A percentile compares a stretch with the other conserved stretches of the same genome.
phyloP scores from a whole-genome alignment of 35 echinoderm and acorn worm genomes.

The Chiridota heheva region DNA sequence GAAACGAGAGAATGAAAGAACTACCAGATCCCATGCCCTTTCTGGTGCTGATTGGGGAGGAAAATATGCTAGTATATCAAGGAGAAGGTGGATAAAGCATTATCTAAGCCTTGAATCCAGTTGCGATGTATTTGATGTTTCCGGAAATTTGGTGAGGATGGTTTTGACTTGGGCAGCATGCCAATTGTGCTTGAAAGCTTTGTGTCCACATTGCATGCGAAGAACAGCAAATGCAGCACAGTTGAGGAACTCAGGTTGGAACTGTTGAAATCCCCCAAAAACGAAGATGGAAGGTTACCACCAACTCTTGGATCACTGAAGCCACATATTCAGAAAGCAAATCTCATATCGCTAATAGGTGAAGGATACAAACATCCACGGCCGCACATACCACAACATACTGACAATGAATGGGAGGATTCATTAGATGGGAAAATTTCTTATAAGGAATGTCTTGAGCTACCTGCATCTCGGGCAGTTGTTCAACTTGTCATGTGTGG shows the following conservation, averaged over 20 bases:
- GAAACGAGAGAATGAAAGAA: conserved; percentile 17
- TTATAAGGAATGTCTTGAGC: conserved; percentile 14
- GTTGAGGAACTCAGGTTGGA: conserved; percentile 42
- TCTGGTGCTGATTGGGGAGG: too few species aligned
- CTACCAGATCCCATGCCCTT: too few species aligned
- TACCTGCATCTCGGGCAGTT: conserved; percentile 24
- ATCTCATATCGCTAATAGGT: conserved; percentile 18
- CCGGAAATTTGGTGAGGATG: too few species aligned
- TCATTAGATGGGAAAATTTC: neutral
- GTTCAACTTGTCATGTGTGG: conserved; percentile 43
- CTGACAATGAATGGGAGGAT: conserved; percentile 16
- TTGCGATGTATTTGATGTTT: conserved; percentile 15
- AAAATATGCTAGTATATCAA: too few species aligned
- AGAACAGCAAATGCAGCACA: conserved; percentile 33
- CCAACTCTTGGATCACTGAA: conserved; percentile 23
- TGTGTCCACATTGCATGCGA: conserved; percentile 3
- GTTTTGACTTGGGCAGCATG: too few species aligned
- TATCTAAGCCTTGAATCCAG: conserved; percentile 35
- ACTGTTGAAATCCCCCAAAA: conserved; percentile 10
- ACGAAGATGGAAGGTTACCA: conserved; percentile 47
- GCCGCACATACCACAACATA: conserved; percentile 17
- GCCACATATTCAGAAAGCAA: conserved; percentile 31
- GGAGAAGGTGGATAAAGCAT: too few species aligned
- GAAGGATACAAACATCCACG: too few species aligned
- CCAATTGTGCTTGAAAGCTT: too few species aligned